A percentile compares a stretch with the other conserved stretches of the same genome.
Evolutionary conservation across 2,797 vertebrate species (phyloP).

Genomic region (Alouatta caraya): DNA sequence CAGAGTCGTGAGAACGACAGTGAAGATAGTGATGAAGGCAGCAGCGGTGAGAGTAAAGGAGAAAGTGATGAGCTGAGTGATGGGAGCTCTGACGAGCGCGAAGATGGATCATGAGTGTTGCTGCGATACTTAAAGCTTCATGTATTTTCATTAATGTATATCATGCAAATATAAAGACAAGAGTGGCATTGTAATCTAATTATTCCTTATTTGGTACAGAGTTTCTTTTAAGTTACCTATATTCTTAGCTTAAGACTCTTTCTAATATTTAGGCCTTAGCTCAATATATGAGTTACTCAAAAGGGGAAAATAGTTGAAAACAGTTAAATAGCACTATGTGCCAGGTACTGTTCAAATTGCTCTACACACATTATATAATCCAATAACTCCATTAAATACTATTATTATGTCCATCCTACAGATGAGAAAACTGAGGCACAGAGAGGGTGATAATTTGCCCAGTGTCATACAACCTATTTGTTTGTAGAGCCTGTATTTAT

Average conservation of each 20-base stretch:
- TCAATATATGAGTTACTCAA: not conserved
- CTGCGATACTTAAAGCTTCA: not conserved
- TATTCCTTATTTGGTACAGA: not conserved
- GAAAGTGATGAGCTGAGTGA: constrained; percentile 68
- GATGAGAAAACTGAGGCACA: not conserved
- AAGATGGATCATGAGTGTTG: constrained; percentile 56
- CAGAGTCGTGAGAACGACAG: constrained; percentile 62
- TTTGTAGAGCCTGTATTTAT: not conserved
- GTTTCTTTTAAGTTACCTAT: not conserved
- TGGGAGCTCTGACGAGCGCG: constrained; percentile 73
- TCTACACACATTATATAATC: not conserved
- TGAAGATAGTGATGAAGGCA: constrained; percentile 69
- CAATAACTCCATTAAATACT: not conserved
- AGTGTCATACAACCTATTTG: not conserved
- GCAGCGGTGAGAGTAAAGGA: constrained; percentile 41
- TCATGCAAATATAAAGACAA: constrained; percentile 46
- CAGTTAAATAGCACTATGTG: not conserved
- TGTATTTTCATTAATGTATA: not conserved
- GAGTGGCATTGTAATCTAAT: not conserved
- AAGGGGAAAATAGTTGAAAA: not conserved
- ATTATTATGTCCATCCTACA: not conserved
- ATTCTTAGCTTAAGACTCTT: not conserved
- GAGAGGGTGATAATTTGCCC: not conserved
- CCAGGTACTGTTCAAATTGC: not conserved
- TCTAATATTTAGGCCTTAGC: not conserved